A percentile compares a stretch with the other conserved stretches of the same genome.
These are phyloP conservation scores for Larimichthys polyactis DNA, from an alignment of 2,113 vertebrate species.

Conservation along the genomic window DNA sequence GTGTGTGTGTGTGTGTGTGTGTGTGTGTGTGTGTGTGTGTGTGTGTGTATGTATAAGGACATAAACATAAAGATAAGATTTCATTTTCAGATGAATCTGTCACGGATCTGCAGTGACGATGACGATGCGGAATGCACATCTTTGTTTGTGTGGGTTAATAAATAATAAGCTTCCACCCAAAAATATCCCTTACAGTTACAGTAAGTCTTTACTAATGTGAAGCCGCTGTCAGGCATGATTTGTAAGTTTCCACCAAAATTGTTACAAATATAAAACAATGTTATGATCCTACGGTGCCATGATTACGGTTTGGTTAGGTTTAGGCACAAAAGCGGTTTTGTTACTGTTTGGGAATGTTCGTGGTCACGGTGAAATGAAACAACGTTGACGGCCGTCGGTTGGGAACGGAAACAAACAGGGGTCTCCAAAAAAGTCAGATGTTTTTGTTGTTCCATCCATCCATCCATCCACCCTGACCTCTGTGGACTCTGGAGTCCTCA, in stretches of 20 bases:
- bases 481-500: no score
- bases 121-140: background rate
- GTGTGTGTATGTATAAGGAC: slow-evolving; percentile 9
- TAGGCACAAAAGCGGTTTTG: background rate
- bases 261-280: background rate
- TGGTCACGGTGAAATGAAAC: background rate
- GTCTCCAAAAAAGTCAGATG: background rate
- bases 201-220: background rate
- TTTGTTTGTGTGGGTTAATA: background rate
- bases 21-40: slow-evolving; percentile 38
- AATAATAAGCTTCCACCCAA: background rate
- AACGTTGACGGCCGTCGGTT: background rate
- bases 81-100: background rate
- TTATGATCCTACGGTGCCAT: background rate
- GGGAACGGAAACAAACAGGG: background rate
- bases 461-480: background rate
- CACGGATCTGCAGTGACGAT: background rate
- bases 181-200: no score
- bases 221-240: background rate
- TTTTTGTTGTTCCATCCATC: background rate
- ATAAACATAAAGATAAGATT: background rate
- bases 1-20: slow-evolving; percentile 40
- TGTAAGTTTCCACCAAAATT: background rate
- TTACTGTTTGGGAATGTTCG: background rate
- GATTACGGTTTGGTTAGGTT: background rate